Evolutionary conservation across 2,888 invertebrate species (phyloP).

Genomic region (Leptodirus hochenwartii): DNA sequence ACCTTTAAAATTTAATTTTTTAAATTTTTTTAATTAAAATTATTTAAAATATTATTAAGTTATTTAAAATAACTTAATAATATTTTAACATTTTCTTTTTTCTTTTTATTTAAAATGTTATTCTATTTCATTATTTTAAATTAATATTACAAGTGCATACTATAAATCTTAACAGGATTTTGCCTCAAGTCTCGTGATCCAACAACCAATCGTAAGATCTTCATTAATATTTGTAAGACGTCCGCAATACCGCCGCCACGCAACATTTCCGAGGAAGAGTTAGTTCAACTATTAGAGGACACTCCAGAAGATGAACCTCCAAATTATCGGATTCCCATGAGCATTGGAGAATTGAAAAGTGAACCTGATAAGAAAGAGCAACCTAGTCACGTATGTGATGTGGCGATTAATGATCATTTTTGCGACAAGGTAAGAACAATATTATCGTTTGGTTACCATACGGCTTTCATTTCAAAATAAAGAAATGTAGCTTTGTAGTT

Average conservation of each 20-base stretch:
- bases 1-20: no score
- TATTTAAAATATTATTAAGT: no score
- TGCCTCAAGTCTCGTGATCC: conserved; percentile 61
- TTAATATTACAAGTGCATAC: background rate
- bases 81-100: no score
- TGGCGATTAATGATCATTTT: conserved; percentile 65
- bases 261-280: conserved; percentile 51
- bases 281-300: conserved; percentile 47
- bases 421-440: no score
- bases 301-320: conserved; percentile 42
- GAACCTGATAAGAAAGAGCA: conserved; percentile 52
- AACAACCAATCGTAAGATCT: conserved; percentile 48
- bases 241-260: conserved; percentile 59
- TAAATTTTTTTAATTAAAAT: no score
- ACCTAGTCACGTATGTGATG: conserved; percentile 54
- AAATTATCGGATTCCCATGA: conserved; percentile 72
- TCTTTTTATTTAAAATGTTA: no score
- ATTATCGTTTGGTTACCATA: no score
- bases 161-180: conserved; percentile 35
- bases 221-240: conserved; percentile 72
- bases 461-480: no score
- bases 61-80: no score
- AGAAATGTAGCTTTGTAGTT: no score
- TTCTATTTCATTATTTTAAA: background rate
- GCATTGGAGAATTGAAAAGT: conserved; percentile 63